These are phyloP conservation scores for Arge pagana DNA, from an alignment of 2,888 invertebrate genomes.

Conservation along the genomic window DNA sequence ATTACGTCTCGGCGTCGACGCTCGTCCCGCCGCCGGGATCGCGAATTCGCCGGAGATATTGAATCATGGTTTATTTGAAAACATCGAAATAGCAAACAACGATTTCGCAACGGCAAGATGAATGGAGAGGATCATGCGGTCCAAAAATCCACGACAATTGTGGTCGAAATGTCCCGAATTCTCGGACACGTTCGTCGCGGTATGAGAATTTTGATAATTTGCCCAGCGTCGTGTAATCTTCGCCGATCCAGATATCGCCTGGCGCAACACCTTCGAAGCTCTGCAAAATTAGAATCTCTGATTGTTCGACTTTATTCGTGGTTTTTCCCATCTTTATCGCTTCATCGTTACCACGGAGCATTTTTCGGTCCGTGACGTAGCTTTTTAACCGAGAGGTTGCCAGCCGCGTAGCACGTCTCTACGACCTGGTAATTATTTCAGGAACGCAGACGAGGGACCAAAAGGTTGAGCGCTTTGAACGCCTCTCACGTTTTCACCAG, in stretches of 20 bases:
- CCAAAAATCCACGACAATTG: slow-evolving; percentile 20
- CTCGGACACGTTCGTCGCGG: slow-evolving; percentile 4
- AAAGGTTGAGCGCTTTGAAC: slow-evolving; percentile 38
- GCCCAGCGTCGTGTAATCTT: slow-evolving; percentile 10
- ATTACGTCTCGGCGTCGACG: no score
- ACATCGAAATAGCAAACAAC: slow-evolving; percentile 12
- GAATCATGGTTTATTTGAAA: slow-evolving; percentile 6
- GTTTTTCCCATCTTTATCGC: no score
- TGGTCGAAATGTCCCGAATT: background rate
- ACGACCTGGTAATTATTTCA: slow-evolving; percentile 20
- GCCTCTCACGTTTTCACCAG: slow-evolving; percentile 44
- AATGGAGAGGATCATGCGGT: slow-evolving; percentile 42
- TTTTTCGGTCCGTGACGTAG: no score
- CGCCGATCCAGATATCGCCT: no score
- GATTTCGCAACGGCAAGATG: slow-evolving; percentile 35
- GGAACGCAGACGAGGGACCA: slow-evolving; percentile 29
- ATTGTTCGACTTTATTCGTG: no score
- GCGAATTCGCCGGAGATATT: background rate
- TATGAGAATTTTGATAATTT: slow-evolving; percentile 14
- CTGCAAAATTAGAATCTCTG: no score
- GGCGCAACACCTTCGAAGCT: no score
- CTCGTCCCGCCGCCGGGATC: no score
- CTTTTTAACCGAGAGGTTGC: no score
- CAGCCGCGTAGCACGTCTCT: background rate
- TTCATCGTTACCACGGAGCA: no score